Percentiles rank a stretch among this genome's conserved stretches.
phyloP scores from a whole-genome alignment of 1,140 invertebrate genomes.

The Ostrea edulis region DNA sequence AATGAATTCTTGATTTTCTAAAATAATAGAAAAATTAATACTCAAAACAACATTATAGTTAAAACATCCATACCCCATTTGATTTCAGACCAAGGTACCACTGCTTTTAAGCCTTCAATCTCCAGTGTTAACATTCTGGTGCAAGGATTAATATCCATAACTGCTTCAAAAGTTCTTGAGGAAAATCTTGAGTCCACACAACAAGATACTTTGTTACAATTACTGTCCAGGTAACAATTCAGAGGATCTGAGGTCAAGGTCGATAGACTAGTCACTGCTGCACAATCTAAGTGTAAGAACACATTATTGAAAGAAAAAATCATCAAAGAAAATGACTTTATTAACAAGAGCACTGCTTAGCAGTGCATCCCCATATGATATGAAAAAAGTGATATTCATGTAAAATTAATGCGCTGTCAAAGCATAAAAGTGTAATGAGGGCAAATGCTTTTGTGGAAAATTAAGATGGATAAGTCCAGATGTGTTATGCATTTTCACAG shows the following conservation, averaged over 20 bases:
- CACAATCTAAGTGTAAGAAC: slow-evolving; percentile 29
- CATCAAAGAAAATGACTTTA: too few species aligned
- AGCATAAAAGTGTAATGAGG: too few species aligned
- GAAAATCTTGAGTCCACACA: slow-evolving; percentile 54
- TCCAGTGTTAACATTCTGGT: slow-evolving; percentile 37
- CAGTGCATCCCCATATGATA: too few species aligned
- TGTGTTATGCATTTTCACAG: too few species aligned
- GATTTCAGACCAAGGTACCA: slow-evolving; percentile 31
- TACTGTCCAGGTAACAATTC: slow-evolving; percentile 47
- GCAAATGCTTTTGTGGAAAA: too few species aligned
- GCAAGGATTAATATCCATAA: slow-evolving; percentile 51
- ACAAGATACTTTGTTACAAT: slow-evolving; percentile 47
- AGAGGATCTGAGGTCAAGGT: slow-evolving; percentile 48
- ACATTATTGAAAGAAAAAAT: too few species aligned
- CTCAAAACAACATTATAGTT: background rate
- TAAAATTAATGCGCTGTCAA: too few species aligned
- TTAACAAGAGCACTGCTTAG: too few species aligned
- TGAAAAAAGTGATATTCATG: too few species aligned
- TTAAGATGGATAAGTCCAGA: too few species aligned
- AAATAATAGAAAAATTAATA: background rate
- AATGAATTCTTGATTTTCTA: background rate
- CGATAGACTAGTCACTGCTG: background rate
- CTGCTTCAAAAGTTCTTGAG: slow-evolving; percentile 32
- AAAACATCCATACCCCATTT: slow-evolving; percentile 15
- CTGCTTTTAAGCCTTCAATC: slow-evolving; percentile 46